Evolutionary conservation across 2,113 vertebrate species (phyloP), one percentile per base, ranked within the genome.

Genomic region (Phylloscopus trochiloides): DNA sequence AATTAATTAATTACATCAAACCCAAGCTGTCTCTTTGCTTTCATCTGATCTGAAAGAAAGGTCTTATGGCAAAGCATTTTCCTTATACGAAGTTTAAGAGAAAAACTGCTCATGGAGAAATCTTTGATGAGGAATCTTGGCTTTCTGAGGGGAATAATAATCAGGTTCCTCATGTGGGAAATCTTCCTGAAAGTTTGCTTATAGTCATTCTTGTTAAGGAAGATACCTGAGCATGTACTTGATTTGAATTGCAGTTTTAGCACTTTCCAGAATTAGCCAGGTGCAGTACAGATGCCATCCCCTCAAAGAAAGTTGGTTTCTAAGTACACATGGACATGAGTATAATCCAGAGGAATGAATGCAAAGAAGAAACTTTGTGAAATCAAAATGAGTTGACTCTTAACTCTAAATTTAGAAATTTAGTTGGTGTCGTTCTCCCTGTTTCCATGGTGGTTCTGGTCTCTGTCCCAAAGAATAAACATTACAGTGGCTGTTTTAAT

Each of bases 401-500:
- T n/a, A 12, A 40, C 40, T 40, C 40, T 40, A 29, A 70, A 36
- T 75, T n/a, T 59, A n/a, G 55, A 73, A 62, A 20, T 62, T 19
- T 29, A 7, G 28, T 22, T 45, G 20, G 2, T 59, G 25, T 25
- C 1, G 1, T 86, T 58, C 47, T 52, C 31, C 0, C 0, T 48
- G 28, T 75, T 73, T 45, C 72, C 2, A 45, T 73, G 40, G 26
- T 68, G 63, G 38, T 36, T 70, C 26, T 2, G 4, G 28, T 55
- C 7, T 28, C 14, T 65, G 29, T n/a, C 66, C 17, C 29, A 76
- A 59, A 48, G 42, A 31, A 58, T 50, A 50, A 38, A 54, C 15
- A 18, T 38, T 63, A 10, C 36, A 63, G 29, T 55, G 34, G 14
- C 14, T 68, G 22, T 85, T 62, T 79, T 74, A 68, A 63, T 63